These are phyloP conservation scores for Phymorhynchus buccinoides DNA, from an alignment of 1,140 invertebrate genomes.

Conservation along the genomic window DNA sequence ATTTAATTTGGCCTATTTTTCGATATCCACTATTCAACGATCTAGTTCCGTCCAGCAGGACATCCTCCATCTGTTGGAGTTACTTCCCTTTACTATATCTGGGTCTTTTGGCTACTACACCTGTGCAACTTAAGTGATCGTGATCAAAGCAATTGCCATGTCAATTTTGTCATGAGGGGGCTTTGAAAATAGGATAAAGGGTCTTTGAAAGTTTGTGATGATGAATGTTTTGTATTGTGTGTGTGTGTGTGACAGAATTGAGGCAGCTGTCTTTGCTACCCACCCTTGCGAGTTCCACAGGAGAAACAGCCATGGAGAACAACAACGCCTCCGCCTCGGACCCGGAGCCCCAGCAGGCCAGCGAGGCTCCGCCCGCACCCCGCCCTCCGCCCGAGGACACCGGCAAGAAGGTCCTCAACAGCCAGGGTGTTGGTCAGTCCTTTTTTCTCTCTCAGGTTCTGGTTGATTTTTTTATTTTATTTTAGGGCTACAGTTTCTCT, in stretches of 20 bases:
- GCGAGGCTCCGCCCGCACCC: background rate
- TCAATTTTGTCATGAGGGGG: background rate
- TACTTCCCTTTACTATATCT: too few relatives aligned
- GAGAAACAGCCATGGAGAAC: slow-evolving; percentile 33
- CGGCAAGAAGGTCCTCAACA: slow-evolving; percentile 34
- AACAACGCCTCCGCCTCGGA: slow-evolving; percentile 36
- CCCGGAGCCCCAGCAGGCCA: slow-evolving; percentile 26
- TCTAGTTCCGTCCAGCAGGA: too few relatives aligned
- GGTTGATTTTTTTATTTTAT: too few relatives aligned
- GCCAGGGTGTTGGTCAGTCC: slow-evolving; percentile 28
- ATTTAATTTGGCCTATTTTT: too few relatives aligned
- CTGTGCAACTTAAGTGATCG: too few relatives aligned
- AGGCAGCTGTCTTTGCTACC: background rate
- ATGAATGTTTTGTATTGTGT: background rate
- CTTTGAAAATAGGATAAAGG: too few relatives aligned
- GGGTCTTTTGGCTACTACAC: too few relatives aligned
- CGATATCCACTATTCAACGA: too few relatives aligned
- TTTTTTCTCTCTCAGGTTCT: background rate
- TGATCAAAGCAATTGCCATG: too few relatives aligned
- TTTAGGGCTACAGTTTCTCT: too few relatives aligned
- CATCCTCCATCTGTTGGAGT: too few relatives aligned
- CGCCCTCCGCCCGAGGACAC: background rate
- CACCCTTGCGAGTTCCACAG: background rate
- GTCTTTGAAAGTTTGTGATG: too few relatives aligned
- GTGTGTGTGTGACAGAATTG: background rate